These are phyloP conservation scores for Orthosia cruda DNA, from an alignment of 2,888 invertebrate species.

Conservation along the genomic window DNA sequence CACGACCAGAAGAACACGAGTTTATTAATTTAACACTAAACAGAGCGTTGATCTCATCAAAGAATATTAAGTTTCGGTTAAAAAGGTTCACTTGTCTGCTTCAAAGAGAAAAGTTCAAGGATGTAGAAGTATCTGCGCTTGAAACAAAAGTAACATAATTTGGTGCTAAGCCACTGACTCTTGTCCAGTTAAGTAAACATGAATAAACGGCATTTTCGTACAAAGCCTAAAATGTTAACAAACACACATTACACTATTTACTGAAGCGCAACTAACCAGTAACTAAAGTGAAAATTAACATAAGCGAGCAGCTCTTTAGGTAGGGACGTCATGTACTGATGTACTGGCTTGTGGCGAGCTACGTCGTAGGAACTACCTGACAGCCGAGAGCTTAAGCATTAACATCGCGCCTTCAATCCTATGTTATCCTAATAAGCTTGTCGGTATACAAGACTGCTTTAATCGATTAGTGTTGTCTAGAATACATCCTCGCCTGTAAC, in stretches of 20 bases:
- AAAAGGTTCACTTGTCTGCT: conserved; percentile 36
- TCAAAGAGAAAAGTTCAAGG: conserved; percentile 43
- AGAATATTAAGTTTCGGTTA: conserved; percentile 33
- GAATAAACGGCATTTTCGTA: conserved; percentile 3
- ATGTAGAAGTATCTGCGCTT: conserved; percentile 22
- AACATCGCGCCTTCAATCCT: conserved; percentile 6
- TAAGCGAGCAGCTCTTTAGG: conserved; percentile 2
- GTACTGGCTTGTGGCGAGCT: conserved; percentile 20
- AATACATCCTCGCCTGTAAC: background rate
- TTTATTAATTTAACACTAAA: conserved; percentile 18
- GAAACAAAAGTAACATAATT: conserved; percentile 36
- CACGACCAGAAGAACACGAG: conserved; percentile 12
- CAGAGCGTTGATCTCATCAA: conserved; percentile 15
- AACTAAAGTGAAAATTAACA: conserved; percentile 7
- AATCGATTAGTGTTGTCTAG: background rate
- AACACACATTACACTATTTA: background rate
- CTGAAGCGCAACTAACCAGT: conserved; percentile 13
- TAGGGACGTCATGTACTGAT: conserved; percentile 15
- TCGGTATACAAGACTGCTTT: background rate
- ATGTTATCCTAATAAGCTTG: conserved; percentile 6
- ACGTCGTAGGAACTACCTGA: conserved; percentile 16
- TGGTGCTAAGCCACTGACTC: conserved; percentile 25
- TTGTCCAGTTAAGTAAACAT: conserved; percentile 14
- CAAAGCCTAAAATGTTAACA: conserved; percentile 5
- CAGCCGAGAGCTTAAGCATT: conserved; percentile 30